A percentile compares a stretch with the other conserved stretches of the same genome.
Conservation (phyloP, 1,140 invertebrate species). For the Sminthurides bifidus region DNA sequence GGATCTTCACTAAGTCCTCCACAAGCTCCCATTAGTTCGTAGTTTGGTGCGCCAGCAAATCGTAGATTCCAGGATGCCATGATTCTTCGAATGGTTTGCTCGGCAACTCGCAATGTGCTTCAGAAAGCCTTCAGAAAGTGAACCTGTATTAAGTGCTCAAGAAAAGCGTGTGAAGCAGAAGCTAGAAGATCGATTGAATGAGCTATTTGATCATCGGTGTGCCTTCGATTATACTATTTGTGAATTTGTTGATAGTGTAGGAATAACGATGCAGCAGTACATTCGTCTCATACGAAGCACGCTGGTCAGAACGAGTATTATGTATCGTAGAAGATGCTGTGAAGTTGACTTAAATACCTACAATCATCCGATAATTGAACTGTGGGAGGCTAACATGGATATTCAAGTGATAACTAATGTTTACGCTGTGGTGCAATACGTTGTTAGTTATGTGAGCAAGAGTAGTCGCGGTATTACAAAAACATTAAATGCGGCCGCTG, state of each 20-base stretch:
- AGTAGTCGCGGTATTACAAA: constrained; percentile 19
- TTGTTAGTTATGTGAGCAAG: constrained; percentile 28
- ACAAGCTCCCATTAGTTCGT: no score
- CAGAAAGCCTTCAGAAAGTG: background rate
- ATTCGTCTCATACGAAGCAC: background rate
- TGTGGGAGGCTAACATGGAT: constrained; percentile 34
- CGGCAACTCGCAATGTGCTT: no score
- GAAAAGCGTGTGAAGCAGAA: background rate
- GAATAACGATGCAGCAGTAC: no score
- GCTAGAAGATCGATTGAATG: background rate
- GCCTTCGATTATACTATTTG: no score
- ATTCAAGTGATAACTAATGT: constrained; percentile 33
- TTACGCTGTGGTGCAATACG: constrained; percentile 31
- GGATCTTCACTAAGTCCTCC: no score
- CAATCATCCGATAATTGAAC: constrained; percentile 28
- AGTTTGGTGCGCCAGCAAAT: no score
- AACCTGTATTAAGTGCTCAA: background rate
- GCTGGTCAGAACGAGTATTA: constrained; percentile 4
- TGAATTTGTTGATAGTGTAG: no score
- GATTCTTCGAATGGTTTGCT: no score
- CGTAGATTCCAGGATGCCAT: no score
- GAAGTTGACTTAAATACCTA: constrained; percentile 33
- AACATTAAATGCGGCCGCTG: no score
- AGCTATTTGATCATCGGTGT: background rate
- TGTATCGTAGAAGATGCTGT: constrained; percentile 20